These are phyloP conservation scores for Synchiropus splendidus DNA, from an alignment of 2,113 vertebrate genomes.

Conservation along the genomic window DNA sequence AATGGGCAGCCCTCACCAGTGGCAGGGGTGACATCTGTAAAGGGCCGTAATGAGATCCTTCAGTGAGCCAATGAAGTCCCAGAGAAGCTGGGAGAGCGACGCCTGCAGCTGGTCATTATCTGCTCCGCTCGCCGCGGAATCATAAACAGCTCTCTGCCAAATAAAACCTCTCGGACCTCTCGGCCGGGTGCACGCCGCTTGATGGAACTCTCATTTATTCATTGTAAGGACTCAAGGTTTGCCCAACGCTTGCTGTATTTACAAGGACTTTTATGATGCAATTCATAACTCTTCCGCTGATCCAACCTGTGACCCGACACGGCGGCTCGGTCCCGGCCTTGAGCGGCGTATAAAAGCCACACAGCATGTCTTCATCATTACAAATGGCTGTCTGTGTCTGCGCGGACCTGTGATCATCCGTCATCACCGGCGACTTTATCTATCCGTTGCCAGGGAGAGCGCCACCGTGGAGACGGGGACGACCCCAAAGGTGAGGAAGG, in stretches of 20 bases:
- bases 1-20: slow-evolving; percentile 27
- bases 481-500: slow-evolving; percentile 15
- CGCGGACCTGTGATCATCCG: slow-evolving; percentile 34
- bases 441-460: slow-evolving; percentile 54
- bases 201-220: slow-evolving; percentile 33
- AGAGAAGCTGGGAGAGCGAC: slow-evolving; percentile 30
- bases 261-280: slow-evolving; percentile 50
- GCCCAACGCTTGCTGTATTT: slow-evolving; percentile 50
- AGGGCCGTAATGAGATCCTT: slow-evolving; percentile 54
- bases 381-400: slow-evolving; percentile 27
- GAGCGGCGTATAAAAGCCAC: slow-evolving; percentile 38
- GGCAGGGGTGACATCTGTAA: slow-evolving; percentile 59
- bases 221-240: slow-evolving; percentile 31
- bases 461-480: slow-evolving; percentile 25
- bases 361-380: slow-evolving; percentile 39
- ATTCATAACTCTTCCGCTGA: slow-evolving; percentile 36
- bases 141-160: slow-evolving; percentile 34
- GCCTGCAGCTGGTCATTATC: slow-evolving; percentile 58
- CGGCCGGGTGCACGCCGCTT: slow-evolving; percentile 4
- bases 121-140: slow-evolving; percentile 44
- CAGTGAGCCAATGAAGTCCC: slow-evolving; percentile 43
- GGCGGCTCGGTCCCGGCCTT: slow-evolving; percentile 43
- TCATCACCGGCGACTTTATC: slow-evolving; percentile 55
- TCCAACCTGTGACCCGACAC: slow-evolving; percentile 38
- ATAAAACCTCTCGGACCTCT: slow-evolving; percentile 22